Base-by-base conservation (phyloP, 2,888 invertebrate genomes). In the Diplazon laetatorius region DNA sequence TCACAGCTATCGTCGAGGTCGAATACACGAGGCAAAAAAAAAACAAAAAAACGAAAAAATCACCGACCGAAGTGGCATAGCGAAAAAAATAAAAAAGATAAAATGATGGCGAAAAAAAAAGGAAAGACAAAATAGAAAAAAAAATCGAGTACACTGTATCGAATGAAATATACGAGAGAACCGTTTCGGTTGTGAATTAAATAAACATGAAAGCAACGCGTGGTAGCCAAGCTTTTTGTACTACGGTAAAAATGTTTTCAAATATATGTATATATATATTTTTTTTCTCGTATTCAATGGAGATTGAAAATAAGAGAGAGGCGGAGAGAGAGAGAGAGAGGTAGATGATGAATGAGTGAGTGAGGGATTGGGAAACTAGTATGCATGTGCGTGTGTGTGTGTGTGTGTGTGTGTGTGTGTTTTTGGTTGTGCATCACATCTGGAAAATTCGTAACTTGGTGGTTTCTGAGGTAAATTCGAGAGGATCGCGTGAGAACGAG, bases 91-190 rank as follows among this genome's bases (percentile, higher is more conserved):
- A 22, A 66, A n/a, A 57, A 16, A 20, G 12, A 37, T 50, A 59
- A 39, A 18, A 14, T 35, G 30, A 57, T 20, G 48, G 22, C 10
- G 16, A 35, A 55, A 14, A 30, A 12, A 62, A 44, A 18, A 48
- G 44, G 46, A 35, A 35, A 63, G 55, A 39, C 25, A 25, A 65
- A 48, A 35, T 25, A 30, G 12, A 35, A 9, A 14, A 10, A 25
- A 22, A 55, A 16, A 20, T 25, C 59, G 52, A 37, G 14, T n/a
- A 25, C 14, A 50, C 39, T 42, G 35, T 50, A 68, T 74, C 52
- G 68, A 74, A 74, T 74, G 74, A 62, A 74, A 74, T n/a, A n/a
- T 62, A 46, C 68, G 55, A 68, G 35, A 35, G 59, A 44, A 62
- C 35, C 52, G 50, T 30, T 68, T 68, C 30, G 66, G 10, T 68